Conservation (phyloP, 1,140 invertebrate species). For the Hesperophylax magnus region DNA sequence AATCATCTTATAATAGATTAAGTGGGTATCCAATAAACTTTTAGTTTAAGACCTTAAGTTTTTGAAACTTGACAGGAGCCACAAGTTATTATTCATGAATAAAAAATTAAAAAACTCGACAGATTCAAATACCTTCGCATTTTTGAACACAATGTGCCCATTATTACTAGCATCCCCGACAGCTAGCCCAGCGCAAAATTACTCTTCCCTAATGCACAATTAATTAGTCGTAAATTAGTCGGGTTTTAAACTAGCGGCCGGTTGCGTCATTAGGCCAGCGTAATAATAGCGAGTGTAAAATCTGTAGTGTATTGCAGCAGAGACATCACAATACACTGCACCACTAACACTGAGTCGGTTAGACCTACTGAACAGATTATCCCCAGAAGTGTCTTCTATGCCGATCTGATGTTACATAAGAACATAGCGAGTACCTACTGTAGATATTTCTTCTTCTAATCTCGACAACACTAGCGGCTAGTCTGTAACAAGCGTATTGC, state of each 20-base stretch:
- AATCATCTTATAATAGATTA: too few relatives aligned
- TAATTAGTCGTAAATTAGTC: slow-evolving; percentile 51
- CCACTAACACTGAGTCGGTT: not conserved
- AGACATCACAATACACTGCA: not conserved
- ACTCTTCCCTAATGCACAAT: slow-evolving; percentile 43
- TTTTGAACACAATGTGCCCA: not conserved
- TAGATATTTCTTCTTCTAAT: too few relatives aligned
- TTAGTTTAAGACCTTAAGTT: too few relatives aligned
- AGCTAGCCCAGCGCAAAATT: not conserved
- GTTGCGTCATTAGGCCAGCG: slow-evolving; percentile 40
- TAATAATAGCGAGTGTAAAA: slow-evolving; percentile 46
- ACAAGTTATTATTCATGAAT: too few relatives aligned
- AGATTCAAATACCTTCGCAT: not conserved
- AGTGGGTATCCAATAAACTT: too few relatives aligned
- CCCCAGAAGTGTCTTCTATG: not conserved
- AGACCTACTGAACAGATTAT: not conserved
- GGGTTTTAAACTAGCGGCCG: slow-evolving; percentile 7
- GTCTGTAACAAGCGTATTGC: slow-evolving; percentile 1
- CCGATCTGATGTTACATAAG: too few relatives aligned
- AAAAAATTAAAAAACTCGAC: too few relatives aligned
- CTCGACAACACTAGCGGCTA: too few relatives aligned
- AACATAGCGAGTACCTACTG: too few relatives aligned
- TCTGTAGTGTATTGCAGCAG: slow-evolving; percentile 32
- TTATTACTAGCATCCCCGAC: not conserved
- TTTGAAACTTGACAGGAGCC: too few relatives aligned